Conservation (phyloP, 2,888 invertebrate genomes). For the Caenorhabditis sp. region DNA sequence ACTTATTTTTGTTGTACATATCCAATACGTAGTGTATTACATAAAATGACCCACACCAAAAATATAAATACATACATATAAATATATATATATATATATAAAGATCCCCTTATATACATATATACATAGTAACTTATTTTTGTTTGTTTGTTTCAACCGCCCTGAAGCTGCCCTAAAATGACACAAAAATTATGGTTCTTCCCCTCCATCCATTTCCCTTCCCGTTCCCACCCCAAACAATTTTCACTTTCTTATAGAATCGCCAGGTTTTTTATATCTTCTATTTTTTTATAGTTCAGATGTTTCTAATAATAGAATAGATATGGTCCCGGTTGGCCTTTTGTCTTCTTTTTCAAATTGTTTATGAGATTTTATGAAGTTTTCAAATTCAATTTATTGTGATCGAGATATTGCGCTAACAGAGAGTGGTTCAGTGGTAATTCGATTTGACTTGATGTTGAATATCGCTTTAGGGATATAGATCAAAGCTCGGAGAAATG, state of each 20-base stretch:
- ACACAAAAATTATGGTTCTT: neutral
- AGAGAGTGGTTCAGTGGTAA: too few species aligned
- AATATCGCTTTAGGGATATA: too few species aligned
- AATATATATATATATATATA: neutral
- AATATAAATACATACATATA: neutral
- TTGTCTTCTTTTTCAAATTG: neutral
- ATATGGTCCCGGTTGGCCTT: neutral
- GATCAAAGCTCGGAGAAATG: neutral
- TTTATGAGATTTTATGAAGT: neutral
- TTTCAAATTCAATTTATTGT: neutral
- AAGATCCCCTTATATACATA: neutral
- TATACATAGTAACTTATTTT: slow-evolving; percentile 5
- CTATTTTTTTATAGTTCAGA: neutral
- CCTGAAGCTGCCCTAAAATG: neutral
- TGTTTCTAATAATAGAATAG: neutral
- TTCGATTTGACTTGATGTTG: too few species aligned
- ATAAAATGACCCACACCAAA: neutral
- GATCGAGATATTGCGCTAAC: too few species aligned
- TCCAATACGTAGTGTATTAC: neutral
- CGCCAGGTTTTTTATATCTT: neutral
- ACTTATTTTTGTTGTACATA: neutral
- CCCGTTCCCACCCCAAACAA: neutral
- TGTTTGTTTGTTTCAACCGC: neutral
- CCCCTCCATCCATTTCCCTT: neutral
- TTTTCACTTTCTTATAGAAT: neutral